phyloP scores from a whole-genome alignment of 2,113 vertebrate species.

The Mixornis gularis region DNA sequence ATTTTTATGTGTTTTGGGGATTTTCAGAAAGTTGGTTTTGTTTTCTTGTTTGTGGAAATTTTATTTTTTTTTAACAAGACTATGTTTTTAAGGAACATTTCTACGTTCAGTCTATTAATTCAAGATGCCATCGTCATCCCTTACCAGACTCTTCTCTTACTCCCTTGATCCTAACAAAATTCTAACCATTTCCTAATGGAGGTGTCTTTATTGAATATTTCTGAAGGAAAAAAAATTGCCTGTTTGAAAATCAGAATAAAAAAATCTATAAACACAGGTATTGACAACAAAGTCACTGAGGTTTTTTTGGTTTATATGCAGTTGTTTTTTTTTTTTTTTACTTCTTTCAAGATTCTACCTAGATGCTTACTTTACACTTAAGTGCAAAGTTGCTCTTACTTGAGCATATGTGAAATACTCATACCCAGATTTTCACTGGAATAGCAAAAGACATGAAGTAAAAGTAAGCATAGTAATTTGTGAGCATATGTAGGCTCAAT shows the following conservation, averaged over 20 bases:
- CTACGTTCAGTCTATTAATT: neutral
- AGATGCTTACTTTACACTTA: neutral
- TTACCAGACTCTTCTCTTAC: neutral
- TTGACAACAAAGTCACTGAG: neutral
- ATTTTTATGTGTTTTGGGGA: neutral
- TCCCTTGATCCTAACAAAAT: neutral
- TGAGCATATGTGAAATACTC: neutral
- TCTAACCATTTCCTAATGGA: neutral
- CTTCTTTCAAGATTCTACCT: neutral
- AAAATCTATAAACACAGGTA: neutral
- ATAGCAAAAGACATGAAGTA: neutral
- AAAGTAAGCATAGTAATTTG: neutral
- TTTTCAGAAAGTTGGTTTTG: fast-evolving
- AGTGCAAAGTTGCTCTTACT: neutral
- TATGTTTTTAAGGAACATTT: neutral
- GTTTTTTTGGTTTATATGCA: neutral
- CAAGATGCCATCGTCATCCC: neutral
- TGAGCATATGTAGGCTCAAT: neutral
- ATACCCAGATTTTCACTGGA: neutral
- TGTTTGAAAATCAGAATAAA: neutral
- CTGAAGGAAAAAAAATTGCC: neutral
- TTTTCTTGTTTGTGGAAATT: neutral
- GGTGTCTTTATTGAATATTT: neutral
- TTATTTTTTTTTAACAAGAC: neutral
- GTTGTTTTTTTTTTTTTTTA: neutral